Base-by-base conservation (phyloP, 37 sponge, comb jelly and placozoan genomes). In the Diacarnus erythraeanus region DNA sequence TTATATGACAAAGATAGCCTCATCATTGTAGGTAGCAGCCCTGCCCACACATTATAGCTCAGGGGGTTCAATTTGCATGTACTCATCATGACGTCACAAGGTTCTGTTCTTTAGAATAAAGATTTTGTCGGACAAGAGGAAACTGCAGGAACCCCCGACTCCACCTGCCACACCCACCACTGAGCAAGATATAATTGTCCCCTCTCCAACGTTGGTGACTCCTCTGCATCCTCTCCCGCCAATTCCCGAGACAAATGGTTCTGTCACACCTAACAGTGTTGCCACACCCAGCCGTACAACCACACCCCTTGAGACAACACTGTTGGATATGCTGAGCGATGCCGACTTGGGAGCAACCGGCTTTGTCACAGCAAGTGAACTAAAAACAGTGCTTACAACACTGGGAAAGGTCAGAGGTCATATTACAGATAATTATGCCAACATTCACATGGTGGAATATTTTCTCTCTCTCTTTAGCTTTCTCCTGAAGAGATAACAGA, bases 281-380 rank as follows among this genome's bases (percentile, higher is more conserved):
- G n/a, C 69, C 22, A 22, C 42, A 17, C 64, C 61, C 26, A 15
- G 31, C 21, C 59, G 71, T 42, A 30, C 47, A 26, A 27, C 31
- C 38, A 73, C 65, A 17, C 79, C 72, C 39, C 25, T 85, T 51
- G 79, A 78, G 40, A 59, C 36, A 17, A 72, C 57, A 43, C 79
- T 79, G 40, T 42, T 78, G 33, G 60, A 35, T 25, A 47, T 67
- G 47, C 42, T 89, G 22, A 42, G 43, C 3, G 80, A 77, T 21
- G 83, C 77, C 33, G 89, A 89, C 51, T 71, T 89, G 0, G 89
- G 89, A 0, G 34, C 26, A 64, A 89, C 84, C 33, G 89, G 89
- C 0, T 89, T 64, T 80, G 89, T 89, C 33, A 83, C 84, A 3
- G 36, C 77, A 36, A 65, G 27, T 2, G 89, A 89, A 51, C 61